These are phyloP conservation scores for Tachina fera DNA, from an alignment of 2,888 invertebrate species.

Conservation along the genomic window DNA sequence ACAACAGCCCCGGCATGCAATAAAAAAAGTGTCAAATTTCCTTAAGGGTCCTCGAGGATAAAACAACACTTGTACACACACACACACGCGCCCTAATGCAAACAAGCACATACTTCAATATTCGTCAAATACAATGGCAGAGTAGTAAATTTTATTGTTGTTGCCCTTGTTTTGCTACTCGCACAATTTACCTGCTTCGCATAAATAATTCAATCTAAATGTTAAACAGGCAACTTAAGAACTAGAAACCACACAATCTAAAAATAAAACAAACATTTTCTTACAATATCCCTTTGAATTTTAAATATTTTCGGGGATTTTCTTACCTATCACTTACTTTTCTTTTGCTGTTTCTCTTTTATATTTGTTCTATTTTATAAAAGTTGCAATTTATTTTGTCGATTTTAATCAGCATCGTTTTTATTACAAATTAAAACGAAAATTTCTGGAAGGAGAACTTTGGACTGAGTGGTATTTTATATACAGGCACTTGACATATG, in stretches of 20 bases:
- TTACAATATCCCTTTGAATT: neutral
- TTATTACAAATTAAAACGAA: neutral
- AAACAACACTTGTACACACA: slow-evolving; percentile 15
- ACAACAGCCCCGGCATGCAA: slow-evolving; percentile 24
- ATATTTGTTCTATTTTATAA: neutral
- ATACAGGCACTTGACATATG: too few relatives aligned
- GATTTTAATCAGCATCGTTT: slow-evolving; percentile 17
- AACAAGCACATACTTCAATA: neutral
- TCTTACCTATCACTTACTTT: neutral
- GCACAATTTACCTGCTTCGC: slow-evolving; percentile 59
- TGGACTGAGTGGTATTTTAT: too few relatives aligned
- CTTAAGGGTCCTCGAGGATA: slow-evolving; percentile 44
- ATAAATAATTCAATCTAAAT: slow-evolving; percentile 50
- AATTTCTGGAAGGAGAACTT: too few relatives aligned
- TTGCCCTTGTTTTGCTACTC: neutral
- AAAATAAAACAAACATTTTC: neutral
- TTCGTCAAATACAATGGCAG: slow-evolving; percentile 7
- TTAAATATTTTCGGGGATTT: slow-evolving; percentile 17
- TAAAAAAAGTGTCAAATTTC: slow-evolving; percentile 60
- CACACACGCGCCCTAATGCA: neutral
- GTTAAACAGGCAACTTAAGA: slow-evolving; percentile 15
- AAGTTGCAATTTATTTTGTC: slow-evolving; percentile 12
- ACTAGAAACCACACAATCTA: neutral
- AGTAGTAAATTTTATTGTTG: slow-evolving; percentile 4
- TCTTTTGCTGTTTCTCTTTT: neutral